These are phyloP conservation scores for Parnassius mnemosyne DNA, from an alignment of 2,888 invertebrate genomes.

Conservation along the genomic window DNA sequence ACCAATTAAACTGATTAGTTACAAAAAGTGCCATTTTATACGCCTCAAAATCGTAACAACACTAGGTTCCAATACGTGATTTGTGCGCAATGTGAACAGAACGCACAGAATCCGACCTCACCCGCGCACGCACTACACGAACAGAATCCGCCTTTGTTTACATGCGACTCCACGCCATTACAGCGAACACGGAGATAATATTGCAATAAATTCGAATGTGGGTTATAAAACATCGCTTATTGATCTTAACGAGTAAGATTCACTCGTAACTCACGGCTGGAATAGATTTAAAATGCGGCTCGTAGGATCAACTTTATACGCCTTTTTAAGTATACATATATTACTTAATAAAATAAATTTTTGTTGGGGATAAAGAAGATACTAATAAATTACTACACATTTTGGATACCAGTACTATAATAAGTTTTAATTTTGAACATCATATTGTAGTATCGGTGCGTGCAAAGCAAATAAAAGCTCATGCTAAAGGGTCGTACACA, in stretches of 20 bases:
- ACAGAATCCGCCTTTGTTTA: constrained; percentile 21
- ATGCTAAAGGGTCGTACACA: too few species aligned
- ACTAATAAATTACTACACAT: too few species aligned
- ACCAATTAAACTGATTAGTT: too few species aligned
- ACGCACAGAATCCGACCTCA: constrained; percentile 23
- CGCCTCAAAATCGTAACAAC: constrained; percentile 17
- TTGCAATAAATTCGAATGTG: constrained; percentile 15
- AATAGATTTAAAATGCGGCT: constrained; percentile 12
- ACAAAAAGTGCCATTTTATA: constrained; percentile 25
- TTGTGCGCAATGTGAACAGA: constrained; percentile 26
- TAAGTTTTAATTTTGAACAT: too few species aligned
- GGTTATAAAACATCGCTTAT: constrained; percentile 21
- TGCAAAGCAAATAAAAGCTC: too few species aligned
- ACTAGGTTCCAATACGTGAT: constrained; percentile 21
- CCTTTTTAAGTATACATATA: neutral
- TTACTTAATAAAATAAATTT: too few species aligned
- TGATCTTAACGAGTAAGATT: constrained; percentile 18
- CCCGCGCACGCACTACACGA: constrained; percentile 25
- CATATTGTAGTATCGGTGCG: too few species aligned
- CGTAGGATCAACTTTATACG: constrained; percentile 7
- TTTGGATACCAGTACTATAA: too few species aligned
- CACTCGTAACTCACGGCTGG: constrained; percentile 10
- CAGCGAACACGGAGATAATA: constrained; percentile 14
- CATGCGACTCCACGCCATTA: constrained; percentile 19
- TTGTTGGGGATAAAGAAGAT: too few species aligned